phyloP scores from a whole-genome alignment of 2,113 vertebrate genomes.

The Nannospalax galili region DNA sequence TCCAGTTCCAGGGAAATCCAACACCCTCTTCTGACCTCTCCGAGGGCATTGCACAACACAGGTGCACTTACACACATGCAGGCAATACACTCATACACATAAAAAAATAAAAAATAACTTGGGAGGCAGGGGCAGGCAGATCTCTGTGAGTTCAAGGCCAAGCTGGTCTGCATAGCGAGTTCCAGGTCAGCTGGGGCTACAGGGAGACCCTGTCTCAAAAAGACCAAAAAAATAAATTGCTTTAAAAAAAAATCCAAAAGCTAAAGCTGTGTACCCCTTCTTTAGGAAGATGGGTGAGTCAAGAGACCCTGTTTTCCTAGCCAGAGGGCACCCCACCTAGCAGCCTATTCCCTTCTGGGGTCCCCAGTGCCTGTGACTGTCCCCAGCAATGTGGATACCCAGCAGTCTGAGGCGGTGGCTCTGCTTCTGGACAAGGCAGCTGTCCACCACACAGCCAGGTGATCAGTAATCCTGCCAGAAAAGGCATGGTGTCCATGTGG shows the following conservation, averaged over 20 bases:
- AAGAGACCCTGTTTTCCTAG: not conserved
- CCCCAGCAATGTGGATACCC: not conserved
- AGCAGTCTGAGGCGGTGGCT: not conserved
- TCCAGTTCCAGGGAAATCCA: too few relatives aligned
- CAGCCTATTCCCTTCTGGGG: not conserved
- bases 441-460: not conserved
- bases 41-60: too few relatives aligned
- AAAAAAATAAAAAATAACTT: too few relatives aligned
- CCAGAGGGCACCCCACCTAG: not conserved
- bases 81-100: too few relatives aligned
- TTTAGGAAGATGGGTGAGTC: not conserved
- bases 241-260: not conserved
- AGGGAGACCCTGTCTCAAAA: too few relatives aligned
- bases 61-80: too few relatives aligned
- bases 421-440: not conserved
- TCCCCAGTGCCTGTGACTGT: not conserved
- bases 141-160: too few relatives aligned
- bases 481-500: not conserved
- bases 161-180: too few relatives aligned
- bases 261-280: not conserved
- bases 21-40: too few relatives aligned
- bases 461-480: not conserved
- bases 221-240: too few relatives aligned
- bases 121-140: too few relatives aligned
- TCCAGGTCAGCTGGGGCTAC: too few relatives aligned